Base-by-base conservation (phyloP, 2,888 invertebrate species). In the Cataglyphis altisquamis region DNA sequence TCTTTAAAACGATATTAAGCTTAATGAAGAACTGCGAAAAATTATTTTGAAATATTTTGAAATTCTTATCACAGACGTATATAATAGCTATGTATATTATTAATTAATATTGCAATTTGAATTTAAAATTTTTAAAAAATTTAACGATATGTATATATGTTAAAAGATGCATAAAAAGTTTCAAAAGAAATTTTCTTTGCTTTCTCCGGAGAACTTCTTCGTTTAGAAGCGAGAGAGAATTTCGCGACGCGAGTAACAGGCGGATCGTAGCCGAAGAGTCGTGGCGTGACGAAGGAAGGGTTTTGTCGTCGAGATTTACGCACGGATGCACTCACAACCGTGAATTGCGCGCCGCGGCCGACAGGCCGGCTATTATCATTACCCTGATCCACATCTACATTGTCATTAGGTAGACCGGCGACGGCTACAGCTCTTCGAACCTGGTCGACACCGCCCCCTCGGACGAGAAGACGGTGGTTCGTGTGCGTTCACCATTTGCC, bases 271-370 rank as follows among this genome's bases (percentile, higher is more conserved):
- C 29, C 57, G 68, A 67, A 78, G 21, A 78, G 60, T 60, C 29
- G 41, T 45, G 68, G 77, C 77, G 68, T 73, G 75, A 81, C 75
- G 62, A 29, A 73, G 32, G 63, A 63, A 81, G 39, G 52, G 83
- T 82, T 81, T 63, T 70, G 64, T 72, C 75, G 52, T 78, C 74
- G 86, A 88, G 86, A 92, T 93, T 93, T 93, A 93, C 93, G 94
- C 93, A 93, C 93, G 94, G 91, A 92, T 93, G 93, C 93, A 89
- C 92, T 92, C 88, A 89, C 86, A 90, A 91, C 91, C 92, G 91
- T 91, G 91, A 91, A 92, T 89, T 89, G 86, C 82, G 88, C 87
- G 78, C 87, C 89, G 87, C 87, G 89, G 77, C 88, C 86, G 90
- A 91, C 86, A 89, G 89, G 87, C 90, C 91, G 84, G 88, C 91